Evolutionary conservation across 1,140 invertebrate genomes (phyloP).

Genomic region (Limonius californicus): DNA sequence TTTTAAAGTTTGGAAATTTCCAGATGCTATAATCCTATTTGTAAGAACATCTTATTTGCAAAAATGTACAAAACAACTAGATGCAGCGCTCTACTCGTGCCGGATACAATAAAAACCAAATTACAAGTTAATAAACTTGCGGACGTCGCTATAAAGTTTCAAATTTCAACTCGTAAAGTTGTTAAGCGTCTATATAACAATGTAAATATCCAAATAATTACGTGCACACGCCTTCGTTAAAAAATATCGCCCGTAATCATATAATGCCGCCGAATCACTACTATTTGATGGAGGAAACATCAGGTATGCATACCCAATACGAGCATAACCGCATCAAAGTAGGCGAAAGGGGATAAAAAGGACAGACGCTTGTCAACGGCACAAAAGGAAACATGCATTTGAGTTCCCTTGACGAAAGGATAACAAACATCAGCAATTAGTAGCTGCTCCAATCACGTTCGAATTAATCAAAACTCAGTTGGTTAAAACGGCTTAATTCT

Average conservation of each 20-base stretch:
- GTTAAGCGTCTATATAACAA: not conserved
- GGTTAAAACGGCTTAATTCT: slow-evolving; percentile 1
- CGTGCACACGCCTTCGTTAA: not conserved
- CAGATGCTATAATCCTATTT: too few relatives aligned
- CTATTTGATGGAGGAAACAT: not conserved
- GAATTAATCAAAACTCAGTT: not conserved
- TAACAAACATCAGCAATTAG: slow-evolving; percentile 1
- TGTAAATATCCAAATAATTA: not conserved
- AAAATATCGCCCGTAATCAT: not conserved
- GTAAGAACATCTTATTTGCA: not conserved
- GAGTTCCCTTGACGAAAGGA: not conserved
- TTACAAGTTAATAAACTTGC: not conserved
- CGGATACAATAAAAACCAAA: not conserved
- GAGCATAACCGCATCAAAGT: too few relatives aligned
- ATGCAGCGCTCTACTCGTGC: not conserved
- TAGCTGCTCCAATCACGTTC: not conserved
- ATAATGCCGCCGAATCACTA: not conserved
- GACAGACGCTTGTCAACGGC: not conserved
- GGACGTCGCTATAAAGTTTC: not conserved
- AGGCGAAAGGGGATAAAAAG: too few relatives aligned
- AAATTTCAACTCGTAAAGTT: not conserved
- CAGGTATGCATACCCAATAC: not conserved
- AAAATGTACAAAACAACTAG: not conserved
- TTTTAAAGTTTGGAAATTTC: too few relatives aligned
- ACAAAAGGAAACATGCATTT: not conserved